These are phyloP conservation scores for Drosophila punjabiensis DNA, from an alignment of 1,140 invertebrate species.

Conservation along the genomic window DNA sequence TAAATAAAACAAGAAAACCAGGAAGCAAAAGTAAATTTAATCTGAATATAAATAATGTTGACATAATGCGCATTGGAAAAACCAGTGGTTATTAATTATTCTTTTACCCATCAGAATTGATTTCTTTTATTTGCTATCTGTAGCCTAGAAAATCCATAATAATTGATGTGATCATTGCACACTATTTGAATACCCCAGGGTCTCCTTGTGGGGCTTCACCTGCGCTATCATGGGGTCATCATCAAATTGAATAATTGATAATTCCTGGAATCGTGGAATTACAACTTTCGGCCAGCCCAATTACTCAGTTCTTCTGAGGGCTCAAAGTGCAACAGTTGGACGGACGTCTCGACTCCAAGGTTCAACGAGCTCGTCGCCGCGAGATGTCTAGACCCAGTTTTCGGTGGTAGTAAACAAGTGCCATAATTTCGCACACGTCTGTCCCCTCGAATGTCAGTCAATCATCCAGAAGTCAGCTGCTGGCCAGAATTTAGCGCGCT, in stretches of 20 bases:
- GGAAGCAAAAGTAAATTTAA: neutral
- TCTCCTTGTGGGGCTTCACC: conserved; percentile 13
- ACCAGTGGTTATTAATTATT: neutral
- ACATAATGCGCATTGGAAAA: conserved; percentile 2
- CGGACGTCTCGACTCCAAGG: conserved; percentile 4
- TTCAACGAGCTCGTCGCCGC: conserved; percentile 24
- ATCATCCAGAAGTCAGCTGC: conserved; percentile 51
- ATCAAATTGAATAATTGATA: conserved; percentile 20
- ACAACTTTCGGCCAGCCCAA: neutral
- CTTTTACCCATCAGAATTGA: neutral
- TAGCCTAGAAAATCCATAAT: conserved; percentile 6
- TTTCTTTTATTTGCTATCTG: conserved; percentile 23
- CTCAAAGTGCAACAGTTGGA: conserved; percentile 24
- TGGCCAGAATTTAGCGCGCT: conserved; percentile 33
- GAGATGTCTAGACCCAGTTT: conserved; percentile 32
- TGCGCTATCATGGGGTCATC: conserved; percentile 14
- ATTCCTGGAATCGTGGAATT: conserved; percentile 30
- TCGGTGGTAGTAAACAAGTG: conserved; percentile 10
- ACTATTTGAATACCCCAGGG: conserved; percentile 21
- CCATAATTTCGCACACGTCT: conserved; percentile 21
- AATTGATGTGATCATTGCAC: conserved; percentile 2
- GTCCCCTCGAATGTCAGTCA: conserved; percentile 33
- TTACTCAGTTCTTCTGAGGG: conserved; percentile 17
- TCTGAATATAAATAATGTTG: conserved; percentile 17
- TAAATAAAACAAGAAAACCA: neutral